Conservation (phyloP, 2,797 vertebrate species). For the Arnoldichthys spilopterus region DNA sequence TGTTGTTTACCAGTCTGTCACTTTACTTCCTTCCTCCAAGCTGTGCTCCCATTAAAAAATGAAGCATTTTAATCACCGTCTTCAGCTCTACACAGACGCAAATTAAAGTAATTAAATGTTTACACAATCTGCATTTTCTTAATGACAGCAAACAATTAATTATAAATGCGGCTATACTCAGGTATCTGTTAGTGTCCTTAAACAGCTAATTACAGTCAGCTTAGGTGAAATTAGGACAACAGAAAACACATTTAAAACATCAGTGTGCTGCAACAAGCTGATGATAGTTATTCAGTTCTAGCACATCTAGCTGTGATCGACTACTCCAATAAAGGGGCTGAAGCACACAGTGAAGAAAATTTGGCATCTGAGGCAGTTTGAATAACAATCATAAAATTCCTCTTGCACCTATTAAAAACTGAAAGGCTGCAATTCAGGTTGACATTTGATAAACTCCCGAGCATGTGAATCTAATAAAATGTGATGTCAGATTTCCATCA, state of each 20-base stretch:
- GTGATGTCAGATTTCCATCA: neutral
- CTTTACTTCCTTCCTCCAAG: conserved; percentile 8
- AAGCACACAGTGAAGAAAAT: conserved; percentile 1
- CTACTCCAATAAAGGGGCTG: conserved; percentile 21
- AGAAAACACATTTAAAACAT: conserved; percentile 43
- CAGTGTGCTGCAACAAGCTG: conserved; percentile 35
- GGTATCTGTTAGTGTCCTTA: conserved; percentile 39
- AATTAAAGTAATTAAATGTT: conserved; percentile 42
- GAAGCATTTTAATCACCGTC: conserved; percentile 9
- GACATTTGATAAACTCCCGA: neutral
- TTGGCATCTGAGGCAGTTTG: neutral
- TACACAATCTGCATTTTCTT: conserved; percentile 40
- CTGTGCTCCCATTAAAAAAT: conserved; percentile 27
- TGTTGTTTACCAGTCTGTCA: conserved; percentile 13
- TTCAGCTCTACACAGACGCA: conserved; percentile 25
- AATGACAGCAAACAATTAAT: conserved; percentile 42
- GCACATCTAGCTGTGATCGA: conserved; percentile 11
- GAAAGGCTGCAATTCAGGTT: neutral
- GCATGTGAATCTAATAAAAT: conserved; percentile 6
- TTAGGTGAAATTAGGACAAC: conserved; percentile 40
- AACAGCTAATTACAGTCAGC: conserved; percentile 41
- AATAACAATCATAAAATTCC: neutral
- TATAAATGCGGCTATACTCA: conserved; percentile 33
- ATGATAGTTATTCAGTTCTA: conserved; percentile 31
- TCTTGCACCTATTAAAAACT: neutral